Evolutionary conservation across 2,797 vertebrate genomes (phyloP).

Genomic region (Hydrocynus forskahlii): DNA sequence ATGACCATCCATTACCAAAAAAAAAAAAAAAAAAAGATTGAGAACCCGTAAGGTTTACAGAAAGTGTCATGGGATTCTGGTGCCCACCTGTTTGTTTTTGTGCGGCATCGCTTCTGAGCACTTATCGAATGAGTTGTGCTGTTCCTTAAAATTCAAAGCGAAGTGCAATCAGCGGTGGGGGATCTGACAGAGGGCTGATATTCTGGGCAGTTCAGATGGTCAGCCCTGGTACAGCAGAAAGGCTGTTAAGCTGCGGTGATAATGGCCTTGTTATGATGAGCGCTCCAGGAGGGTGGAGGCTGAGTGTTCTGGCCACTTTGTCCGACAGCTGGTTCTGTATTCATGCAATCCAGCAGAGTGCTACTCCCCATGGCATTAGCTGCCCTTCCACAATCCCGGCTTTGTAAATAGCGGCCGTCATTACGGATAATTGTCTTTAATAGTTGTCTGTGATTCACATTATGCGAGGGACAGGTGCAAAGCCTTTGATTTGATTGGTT

Average conservation of each 20-base stretch:
- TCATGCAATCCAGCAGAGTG: constrained; percentile 32
- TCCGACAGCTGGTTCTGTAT: constrained; percentile 55
- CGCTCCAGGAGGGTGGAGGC: constrained; percentile 2
- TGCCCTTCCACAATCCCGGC: constrained; percentile 11
- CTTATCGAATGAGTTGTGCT: constrained; percentile 33
- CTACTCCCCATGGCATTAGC: constrained; percentile 34
- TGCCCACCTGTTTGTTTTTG: constrained; percentile 44
- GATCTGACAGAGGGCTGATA: constrained; percentile 36
- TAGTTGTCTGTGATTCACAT: constrained; percentile 71
- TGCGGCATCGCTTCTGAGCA: constrained; percentile 29
- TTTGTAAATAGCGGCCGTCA: constrained; percentile 51
- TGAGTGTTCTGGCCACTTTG: constrained; percentile 38
- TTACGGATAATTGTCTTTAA: constrained; percentile 73
- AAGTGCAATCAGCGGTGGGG: constrained; percentile 45
- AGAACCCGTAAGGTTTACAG: neutral
- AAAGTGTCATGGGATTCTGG: constrained; percentile 29
- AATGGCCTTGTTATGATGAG: constrained; percentile 49
- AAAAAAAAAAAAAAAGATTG: neutral
- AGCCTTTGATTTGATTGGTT: constrained; percentile 74
- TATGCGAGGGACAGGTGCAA: constrained; percentile 76
- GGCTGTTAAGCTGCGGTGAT: constrained; percentile 49
- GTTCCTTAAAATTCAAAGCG: constrained; percentile 52
- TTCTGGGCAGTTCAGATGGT: constrained; percentile 33
- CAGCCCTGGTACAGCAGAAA: constrained; percentile 42
- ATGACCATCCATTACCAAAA: neutral